phyloP scores from a whole-genome alignment of 2,888 invertebrate genomes.

The Octonoba sinensis region DNA sequence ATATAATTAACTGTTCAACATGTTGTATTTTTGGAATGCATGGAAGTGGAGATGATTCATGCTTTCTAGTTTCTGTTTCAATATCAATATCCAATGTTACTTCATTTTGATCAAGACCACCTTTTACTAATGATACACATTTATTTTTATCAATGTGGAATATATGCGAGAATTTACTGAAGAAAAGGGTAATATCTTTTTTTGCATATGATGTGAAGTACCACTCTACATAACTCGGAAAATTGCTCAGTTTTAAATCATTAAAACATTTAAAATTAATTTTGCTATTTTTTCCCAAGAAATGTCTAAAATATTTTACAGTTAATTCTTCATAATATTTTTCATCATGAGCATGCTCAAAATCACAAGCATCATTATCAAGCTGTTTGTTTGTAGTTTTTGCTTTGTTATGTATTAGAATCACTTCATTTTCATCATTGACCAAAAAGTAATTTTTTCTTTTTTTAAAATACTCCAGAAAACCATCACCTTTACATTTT shows the following conservation, averaged over 20 bases:
- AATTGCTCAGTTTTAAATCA: not conserved
- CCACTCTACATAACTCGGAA: not conserved
- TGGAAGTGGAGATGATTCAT: not conserved
- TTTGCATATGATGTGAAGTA: not conserved
- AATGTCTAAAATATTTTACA: not conserved
- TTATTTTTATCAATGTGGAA: not conserved
- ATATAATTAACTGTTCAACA: not conserved
- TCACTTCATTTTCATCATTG: not conserved
- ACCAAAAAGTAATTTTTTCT: conserved; percentile 4
- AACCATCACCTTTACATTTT: conserved; percentile 9
- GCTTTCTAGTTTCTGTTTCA: not conserved
- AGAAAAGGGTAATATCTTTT: not conserved
- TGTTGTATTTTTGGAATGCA: not conserved
- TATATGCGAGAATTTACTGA: not conserved
- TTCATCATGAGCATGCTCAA: not conserved
- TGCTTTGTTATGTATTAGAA: not conserved
- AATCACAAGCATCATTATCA: not conserved
- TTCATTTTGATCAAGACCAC: not conserved
- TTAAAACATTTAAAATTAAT: not conserved
- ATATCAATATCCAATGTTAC: not conserved
- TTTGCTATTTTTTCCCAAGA: not conserved
- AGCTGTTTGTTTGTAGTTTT: not conserved
- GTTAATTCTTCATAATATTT: not conserved
- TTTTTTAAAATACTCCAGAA: not conserved
- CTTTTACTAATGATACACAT: not conserved